Percentiles rank a stretch among this genome's conserved stretches.
These are phyloP conservation scores for Trissonchulus latispiculum DNA, from an alignment of 2,888 invertebrate genomes.

Conservation along the genomic window DNA sequence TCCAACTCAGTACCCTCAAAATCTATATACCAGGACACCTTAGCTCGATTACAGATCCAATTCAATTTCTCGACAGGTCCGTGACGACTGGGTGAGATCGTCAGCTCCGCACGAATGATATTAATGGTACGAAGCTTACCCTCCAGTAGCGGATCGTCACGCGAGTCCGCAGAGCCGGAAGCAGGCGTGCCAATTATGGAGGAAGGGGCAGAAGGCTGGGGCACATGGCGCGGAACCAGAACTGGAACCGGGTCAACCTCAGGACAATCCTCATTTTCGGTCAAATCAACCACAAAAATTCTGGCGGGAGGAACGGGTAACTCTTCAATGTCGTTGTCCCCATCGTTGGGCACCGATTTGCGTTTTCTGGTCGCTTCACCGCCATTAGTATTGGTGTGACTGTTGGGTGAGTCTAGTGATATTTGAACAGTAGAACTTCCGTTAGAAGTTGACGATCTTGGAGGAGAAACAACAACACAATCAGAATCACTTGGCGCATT, in stretches of 20 bases:
- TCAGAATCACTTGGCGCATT: too few species aligned
- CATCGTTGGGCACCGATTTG: too few species aligned
- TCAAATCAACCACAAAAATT: not conserved
- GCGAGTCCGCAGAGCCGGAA: not conserved
- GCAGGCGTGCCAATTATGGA: not conserved
- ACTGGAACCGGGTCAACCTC: slow-evolving; percentile 7
- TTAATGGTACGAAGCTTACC: not conserved
- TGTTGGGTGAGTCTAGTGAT: too few species aligned
- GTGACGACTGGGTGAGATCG: slow-evolving; percentile 3
- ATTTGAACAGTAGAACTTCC: too few species aligned
- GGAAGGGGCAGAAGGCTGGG: not conserved
- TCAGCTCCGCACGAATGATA: slow-evolving; percentile 15
- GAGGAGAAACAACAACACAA: too few species aligned
- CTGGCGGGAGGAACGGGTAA: not conserved
- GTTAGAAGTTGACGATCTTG: too few species aligned
- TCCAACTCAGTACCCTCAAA: slow-evolving; percentile 10
- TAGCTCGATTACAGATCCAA: slow-evolving; percentile 19
- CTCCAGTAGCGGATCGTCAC: not conserved
- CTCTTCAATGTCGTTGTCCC: not conserved
- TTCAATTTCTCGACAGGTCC: slow-evolving; percentile 19
- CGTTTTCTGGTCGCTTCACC: too few species aligned
- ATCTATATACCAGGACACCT: slow-evolving; percentile 18
- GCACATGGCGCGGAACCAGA: not conserved
- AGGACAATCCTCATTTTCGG: not conserved
- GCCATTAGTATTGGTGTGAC: too few species aligned